Evolutionary conservation across 1,140 invertebrate species (phyloP).

Genomic region (Megalopta genalis): DNA sequence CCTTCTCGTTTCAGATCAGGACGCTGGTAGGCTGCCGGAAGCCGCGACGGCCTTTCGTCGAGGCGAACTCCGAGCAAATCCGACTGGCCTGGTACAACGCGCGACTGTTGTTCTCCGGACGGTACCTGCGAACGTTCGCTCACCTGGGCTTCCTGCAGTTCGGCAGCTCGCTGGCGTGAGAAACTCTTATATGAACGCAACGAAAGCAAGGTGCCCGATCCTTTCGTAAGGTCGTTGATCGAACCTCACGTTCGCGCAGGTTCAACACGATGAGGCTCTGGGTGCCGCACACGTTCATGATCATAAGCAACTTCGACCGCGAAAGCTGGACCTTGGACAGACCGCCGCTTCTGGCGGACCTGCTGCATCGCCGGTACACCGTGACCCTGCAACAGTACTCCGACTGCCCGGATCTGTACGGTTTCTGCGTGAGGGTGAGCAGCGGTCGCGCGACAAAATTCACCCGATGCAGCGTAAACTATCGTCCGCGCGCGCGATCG

Average conservation of each 20-base stretch:
- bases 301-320: slow-evolving; percentile 74
- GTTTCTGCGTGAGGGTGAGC: slow-evolving; percentile 34
- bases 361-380: slow-evolving; percentile 62
- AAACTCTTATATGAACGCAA: not conserved
- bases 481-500: no score
- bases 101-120: slow-evolving; percentile 65
- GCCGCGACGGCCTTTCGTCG: slow-evolving; percentile 29
- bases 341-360: slow-evolving; percentile 74
- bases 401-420: slow-evolving; percentile 35
- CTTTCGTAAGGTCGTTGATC: no score
- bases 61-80: slow-evolving; percentile 61
- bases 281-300: slow-evolving; percentile 78
- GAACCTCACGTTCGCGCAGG: slow-evolving; percentile 64
- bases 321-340: slow-evolving; percentile 59
- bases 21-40: slow-evolving; percentile 55
- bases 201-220: no score
- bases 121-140: slow-evolving; percentile 65
- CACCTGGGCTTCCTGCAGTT: slow-evolving; percentile 75
- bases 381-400: slow-evolving; percentile 38
- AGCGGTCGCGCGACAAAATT: no score
- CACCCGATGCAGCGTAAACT: no score
- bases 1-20: slow-evolving; percentile 67
- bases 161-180: slow-evolving; percentile 75
- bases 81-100: slow-evolving; percentile 64
- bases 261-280: slow-evolving; percentile 77